A percentile compares a stretch with the other conserved stretches of the same genome.
phyloP scores from a whole-genome alignment of 2,113 vertebrate species.

The Ageneiosus marmoratus region DNA sequence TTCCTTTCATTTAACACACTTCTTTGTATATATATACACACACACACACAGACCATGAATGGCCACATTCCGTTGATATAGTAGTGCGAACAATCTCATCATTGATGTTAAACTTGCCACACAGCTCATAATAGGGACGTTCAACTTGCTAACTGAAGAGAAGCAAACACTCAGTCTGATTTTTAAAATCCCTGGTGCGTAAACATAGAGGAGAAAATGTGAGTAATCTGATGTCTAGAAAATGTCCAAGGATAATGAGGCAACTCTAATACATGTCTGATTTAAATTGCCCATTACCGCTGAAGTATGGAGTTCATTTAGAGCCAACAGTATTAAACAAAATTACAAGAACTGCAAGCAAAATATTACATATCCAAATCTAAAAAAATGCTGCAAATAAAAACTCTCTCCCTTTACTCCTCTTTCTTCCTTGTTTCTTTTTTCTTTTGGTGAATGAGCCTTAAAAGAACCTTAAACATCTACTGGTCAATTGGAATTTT shows the following conservation, averaged over 20 bases:
- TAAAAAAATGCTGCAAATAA: not conserved
- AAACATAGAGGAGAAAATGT: conserved; percentile 3
- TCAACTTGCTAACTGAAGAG: conserved; percentile 36
- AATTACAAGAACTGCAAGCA: not conserved
- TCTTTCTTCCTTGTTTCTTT: not conserved
- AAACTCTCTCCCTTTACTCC: not conserved
- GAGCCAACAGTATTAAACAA: conserved; percentile 11
- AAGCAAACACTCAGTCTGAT: conserved; percentile 28
- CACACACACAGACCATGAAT: not conserved
- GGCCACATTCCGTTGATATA: conserved; percentile 10
- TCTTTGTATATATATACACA: not conserved
- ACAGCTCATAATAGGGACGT: conserved; percentile 39
- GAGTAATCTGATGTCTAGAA: conserved; percentile 31
- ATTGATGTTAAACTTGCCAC: conserved; percentile 41
- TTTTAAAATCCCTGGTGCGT: not conserved
- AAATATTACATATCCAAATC: not conserved
- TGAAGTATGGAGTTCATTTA: conserved; percentile 24
- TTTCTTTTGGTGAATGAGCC: not conserved
- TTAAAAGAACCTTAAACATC: not conserved
- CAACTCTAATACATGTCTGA: conserved; percentile 30
- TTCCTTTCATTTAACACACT: not conserved
- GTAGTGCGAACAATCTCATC: conserved; percentile 38
- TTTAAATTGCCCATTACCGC: conserved; percentile 12
- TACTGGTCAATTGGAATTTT: not conserved
- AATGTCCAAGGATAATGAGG: conserved; percentile 36